These are phyloP conservation scores for Drosophila bocki DNA, from an alignment of 1,140 invertebrate species.

Conservation along the genomic window DNA sequence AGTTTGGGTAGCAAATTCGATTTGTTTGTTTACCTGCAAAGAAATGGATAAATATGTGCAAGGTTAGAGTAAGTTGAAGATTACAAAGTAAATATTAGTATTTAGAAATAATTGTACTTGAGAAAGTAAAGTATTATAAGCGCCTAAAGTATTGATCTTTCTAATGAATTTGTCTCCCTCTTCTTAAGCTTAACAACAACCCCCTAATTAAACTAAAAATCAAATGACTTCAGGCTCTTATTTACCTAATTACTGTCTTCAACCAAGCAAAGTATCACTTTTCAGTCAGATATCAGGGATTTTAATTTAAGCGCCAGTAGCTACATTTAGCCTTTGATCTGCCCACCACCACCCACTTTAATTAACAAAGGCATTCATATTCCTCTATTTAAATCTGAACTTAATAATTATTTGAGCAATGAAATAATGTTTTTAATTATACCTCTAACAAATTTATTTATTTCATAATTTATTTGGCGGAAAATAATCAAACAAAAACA, in stretches of 20 bases:
- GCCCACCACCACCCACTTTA: background rate
- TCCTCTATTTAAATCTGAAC: background rate
- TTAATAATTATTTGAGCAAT: background rate
- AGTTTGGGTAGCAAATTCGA: background rate
- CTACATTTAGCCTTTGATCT: conserved; percentile 5
- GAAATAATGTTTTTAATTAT: conserved; percentile 13
- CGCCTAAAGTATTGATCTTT: background rate
- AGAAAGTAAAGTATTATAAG: background rate
- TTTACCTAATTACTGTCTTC: conserved; percentile 9
- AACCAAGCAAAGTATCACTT: conserved; percentile 18
- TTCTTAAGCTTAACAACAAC: background rate
- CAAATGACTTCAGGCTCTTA: background rate
- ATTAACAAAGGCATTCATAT: background rate
- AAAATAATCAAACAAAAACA: too few relatives aligned
- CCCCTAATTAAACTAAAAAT: background rate
- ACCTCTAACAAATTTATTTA: background rate
- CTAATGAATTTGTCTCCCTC: background rate
- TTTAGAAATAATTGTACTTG: background rate
- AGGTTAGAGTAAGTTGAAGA: background rate
- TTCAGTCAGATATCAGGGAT: background rate
- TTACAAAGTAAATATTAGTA: conserved; percentile 1
- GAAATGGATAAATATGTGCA: conserved; percentile 3
- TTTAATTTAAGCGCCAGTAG: background rate
- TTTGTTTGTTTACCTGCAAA: conserved; percentile 69
- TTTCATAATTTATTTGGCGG: background rate